A percentile compares a stretch with the other conserved stretches of the same genome.
Conservation (phyloP, 2,888 invertebrate genomes). For the Platycnemis pennipes region DNA sequence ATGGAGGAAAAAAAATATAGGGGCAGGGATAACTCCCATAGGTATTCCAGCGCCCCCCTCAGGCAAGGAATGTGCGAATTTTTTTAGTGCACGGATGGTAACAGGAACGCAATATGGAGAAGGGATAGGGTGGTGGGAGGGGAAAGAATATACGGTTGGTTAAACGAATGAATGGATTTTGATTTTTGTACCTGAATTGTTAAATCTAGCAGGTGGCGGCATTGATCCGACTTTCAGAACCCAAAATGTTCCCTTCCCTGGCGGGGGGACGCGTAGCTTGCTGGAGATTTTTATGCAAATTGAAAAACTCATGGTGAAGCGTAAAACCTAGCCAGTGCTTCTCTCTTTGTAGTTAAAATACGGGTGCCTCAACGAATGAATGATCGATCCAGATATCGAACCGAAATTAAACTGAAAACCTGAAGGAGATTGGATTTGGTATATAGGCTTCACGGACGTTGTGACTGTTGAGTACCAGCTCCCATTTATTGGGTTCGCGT, state of each 20-base stretch:
- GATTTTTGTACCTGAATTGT: slow-evolving; percentile 11
- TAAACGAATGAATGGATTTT: not conserved
- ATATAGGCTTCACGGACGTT: too few species aligned
- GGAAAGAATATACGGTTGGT: not conserved
- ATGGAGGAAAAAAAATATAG: not conserved
- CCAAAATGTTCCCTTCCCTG: not conserved
- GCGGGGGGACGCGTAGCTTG: not conserved
- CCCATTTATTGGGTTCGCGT: too few species aligned
- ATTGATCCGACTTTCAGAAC: not conserved
- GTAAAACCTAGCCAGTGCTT: too few species aligned
- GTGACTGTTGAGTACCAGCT: too few species aligned
- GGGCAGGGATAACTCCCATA: not conserved
- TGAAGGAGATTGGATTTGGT: too few species aligned
- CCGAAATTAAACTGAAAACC: too few species aligned
- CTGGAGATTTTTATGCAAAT: not conserved
- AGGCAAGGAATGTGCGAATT: not conserved
- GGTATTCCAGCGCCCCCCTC: not conserved
- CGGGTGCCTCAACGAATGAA: too few species aligned
- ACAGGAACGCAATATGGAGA: not conserved
- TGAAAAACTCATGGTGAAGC: too few species aligned
- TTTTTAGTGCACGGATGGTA: not conserved
- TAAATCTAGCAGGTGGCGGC: not conserved
- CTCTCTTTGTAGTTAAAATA: too few species aligned
- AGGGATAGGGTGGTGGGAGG: too few species aligned
- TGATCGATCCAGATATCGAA: too few species aligned